These are phyloP conservation scores for Protophormia terraenovae DNA, from an alignment of 2,888 invertebrate species.

Conservation along the genomic window DNA sequence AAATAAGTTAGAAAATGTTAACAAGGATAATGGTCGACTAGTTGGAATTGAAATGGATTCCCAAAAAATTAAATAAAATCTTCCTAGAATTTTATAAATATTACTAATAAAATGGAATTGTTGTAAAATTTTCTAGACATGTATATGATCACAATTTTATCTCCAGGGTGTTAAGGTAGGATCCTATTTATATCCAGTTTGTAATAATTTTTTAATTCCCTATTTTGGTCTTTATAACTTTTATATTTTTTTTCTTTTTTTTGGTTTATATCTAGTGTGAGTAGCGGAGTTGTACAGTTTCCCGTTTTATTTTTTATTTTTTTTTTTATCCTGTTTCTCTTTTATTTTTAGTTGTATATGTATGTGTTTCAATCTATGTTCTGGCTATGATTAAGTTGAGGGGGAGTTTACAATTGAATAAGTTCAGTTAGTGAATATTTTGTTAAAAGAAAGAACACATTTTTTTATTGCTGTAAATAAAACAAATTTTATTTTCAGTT, in stretches of 20 bases:
- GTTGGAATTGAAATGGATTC: too few species aligned
- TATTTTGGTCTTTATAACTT: background rate
- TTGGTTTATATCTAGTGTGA: background rate
- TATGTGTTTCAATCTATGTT: too few species aligned
- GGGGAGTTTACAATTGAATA: constrained; percentile 23
- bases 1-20: background rate
- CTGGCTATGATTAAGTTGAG: too few species aligned
- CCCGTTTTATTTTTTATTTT: background rate
- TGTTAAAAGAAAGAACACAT: background rate
- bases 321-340: background rate
- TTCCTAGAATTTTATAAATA: too few species aligned
- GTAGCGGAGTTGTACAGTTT: background rate
- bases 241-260: background rate
- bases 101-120: too few species aligned
- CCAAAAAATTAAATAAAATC: too few species aligned
- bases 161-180: too few species aligned
- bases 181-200: background rate
- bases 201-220: background rate
- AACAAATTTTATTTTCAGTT: background rate
- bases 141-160: too few species aligned
- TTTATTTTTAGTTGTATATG: background rate
- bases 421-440: constrained; percentile 17
- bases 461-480: constrained; percentile 8
- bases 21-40: background rate
- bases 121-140: too few species aligned